phyloP scores from a whole-genome alignment of 2,888 invertebrate genomes.

The Scelioninae gen. 1 region DNA sequence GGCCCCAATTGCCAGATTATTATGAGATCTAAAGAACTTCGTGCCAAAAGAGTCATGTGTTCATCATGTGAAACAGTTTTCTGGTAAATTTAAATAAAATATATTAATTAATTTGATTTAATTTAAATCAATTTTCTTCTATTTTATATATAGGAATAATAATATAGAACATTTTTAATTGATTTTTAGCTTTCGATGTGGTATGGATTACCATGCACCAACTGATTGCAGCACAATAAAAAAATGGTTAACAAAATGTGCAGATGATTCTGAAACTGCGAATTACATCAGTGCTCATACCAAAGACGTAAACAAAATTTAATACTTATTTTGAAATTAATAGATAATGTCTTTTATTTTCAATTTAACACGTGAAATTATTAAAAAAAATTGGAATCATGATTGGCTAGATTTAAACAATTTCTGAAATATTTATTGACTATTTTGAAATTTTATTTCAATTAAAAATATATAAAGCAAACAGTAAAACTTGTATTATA shows the following conservation, averaged over 20 bases:
- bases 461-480: no score
- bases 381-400: no score
- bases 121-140: constrained; percentile 2
- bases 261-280: constrained; percentile 99
- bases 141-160: constrained; percentile 5
- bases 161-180: not conserved
- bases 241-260: constrained; percentile 99
- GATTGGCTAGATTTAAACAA: no score
- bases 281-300: constrained; percentile 99
- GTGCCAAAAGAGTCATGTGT: constrained; percentile 95
- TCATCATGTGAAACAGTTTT: constrained; percentile 94
- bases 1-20: constrained; percentile 97
- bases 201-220: constrained; percentile 98
- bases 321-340: no score
- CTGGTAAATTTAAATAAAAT: no score
- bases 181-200: constrained; percentile 91
- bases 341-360: no score
- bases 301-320: constrained; percentile 88
- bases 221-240: constrained; percentile 98
- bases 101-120: no score
- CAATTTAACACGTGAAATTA: not conserved
- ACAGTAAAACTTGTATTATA: no score
- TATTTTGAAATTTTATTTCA: no score
- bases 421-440: no score
- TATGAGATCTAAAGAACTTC: constrained; percentile 92